A percentile compares a stretch with the other conserved stretches of the same genome.
Evolutionary conservation across 1,140 invertebrate species (phyloP).

Genomic region (Sinonovacula constricta): DNA sequence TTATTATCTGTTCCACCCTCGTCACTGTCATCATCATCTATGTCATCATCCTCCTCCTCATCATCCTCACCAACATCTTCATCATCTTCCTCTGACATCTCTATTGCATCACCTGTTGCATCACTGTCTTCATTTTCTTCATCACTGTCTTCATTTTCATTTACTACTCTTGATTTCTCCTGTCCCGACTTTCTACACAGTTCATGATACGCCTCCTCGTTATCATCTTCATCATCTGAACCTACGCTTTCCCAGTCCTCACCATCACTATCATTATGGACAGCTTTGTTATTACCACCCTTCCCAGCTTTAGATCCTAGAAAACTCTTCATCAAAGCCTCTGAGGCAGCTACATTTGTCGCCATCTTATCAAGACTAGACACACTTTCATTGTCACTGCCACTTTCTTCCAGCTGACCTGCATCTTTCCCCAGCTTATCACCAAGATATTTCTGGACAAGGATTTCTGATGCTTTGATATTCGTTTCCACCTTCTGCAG

Average conservation of each 20-base stretch:
- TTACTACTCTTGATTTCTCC: neutral
- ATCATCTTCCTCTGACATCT: neutral
- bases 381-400: too few relatives aligned
- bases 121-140: neutral
- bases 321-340: too few relatives aligned
- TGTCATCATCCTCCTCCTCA: neutral
- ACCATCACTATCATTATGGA: neutral
- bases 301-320: too few relatives aligned
- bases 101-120: neutral
- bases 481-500: conserved; percentile 38
- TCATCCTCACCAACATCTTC: neutral
- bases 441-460: conserved; percentile 40
- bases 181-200: neutral
- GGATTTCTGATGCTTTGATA: conserved; percentile 42
- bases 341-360: too few relatives aligned
- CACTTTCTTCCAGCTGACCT: neutral
- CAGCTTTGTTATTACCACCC: conserved; percentile 12
- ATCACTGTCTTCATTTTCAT: neutral
- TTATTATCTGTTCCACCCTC: neutral
- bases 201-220: neutral
- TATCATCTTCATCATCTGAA: neutral
- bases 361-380: too few relatives aligned
- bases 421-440: conserved; percentile 15
- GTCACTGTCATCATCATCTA: conserved; percentile 6
- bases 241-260: neutral